These are phyloP conservation scores for Frankliniella fusca DNA, from an alignment of 2,888 invertebrate species.

Conservation along the genomic window DNA sequence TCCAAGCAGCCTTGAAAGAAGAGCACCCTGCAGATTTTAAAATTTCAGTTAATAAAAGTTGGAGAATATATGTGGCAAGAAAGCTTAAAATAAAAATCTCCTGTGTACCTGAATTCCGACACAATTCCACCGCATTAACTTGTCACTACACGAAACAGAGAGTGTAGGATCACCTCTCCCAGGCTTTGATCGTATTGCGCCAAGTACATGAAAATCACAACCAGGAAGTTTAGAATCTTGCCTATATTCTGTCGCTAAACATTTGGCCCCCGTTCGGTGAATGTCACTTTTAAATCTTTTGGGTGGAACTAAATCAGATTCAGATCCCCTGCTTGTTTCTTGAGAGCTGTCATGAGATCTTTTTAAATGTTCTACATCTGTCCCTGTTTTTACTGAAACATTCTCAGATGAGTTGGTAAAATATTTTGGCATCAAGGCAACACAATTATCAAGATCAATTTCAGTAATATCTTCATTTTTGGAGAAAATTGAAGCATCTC, in stretches of 20 bases:
- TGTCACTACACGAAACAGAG: constrained; percentile 92
- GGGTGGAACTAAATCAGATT: constrained; percentile 40
- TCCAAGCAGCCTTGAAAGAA: constrained; percentile 64
- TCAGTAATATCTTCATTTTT: constrained; percentile 45
- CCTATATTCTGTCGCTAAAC: constrained; percentile 53
- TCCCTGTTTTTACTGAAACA: background rate
- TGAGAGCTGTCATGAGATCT: background rate
- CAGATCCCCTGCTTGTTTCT: constrained; percentile 36
- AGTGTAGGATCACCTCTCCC: constrained; percentile 80
- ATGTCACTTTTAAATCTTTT: constrained; percentile 48
- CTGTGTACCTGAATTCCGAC: constrained; percentile 63
- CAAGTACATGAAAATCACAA: constrained; percentile 61
- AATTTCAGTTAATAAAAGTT: constrained; percentile 11
- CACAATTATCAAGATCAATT: background rate
- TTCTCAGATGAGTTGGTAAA: too few relatives aligned
- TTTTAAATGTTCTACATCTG: background rate
- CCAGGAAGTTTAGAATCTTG: constrained; percentile 61
- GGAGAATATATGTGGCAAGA: background rate
- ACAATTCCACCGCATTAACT: constrained; percentile 83
- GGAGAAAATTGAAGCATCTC: constrained; percentile 84
- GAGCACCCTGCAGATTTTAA: constrained; percentile 57
- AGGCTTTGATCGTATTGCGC: constrained; percentile 54
- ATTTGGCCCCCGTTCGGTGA: constrained; percentile 87
- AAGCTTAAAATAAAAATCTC: background rate
- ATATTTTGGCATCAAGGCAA: background rate